These are phyloP conservation scores for Stegodyphus mimosarum DNA, from an alignment of 1,140 invertebrate genomes.

Conservation along the genomic window DNA sequence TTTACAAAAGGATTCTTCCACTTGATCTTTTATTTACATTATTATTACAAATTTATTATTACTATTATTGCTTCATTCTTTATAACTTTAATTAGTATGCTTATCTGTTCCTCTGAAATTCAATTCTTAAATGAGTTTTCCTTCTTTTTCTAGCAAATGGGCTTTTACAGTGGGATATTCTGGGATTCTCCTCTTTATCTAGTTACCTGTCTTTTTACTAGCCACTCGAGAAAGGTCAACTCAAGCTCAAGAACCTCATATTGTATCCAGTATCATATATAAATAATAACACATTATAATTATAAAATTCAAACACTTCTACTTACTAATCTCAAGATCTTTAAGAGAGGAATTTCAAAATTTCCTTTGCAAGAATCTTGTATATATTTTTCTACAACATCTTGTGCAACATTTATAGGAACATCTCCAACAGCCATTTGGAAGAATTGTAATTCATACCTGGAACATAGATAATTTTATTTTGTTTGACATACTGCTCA, in stretches of 20 bases:
- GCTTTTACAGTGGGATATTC: too few species aligned
- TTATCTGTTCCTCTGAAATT: too few species aligned
- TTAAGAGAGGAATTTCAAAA: conserved; percentile 83
- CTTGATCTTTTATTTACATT: too few species aligned
- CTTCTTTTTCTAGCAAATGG: too few species aligned
- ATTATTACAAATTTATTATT: too few species aligned
- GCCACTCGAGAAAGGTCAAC: background rate
- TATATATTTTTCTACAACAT: conserved; percentile 83
- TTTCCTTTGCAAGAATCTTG: conserved; percentile 82
- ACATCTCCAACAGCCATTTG: conserved; percentile 84
- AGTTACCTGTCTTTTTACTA: background rate
- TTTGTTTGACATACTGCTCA: background rate
- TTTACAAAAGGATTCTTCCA: too few species aligned
- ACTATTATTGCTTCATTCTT: too few species aligned
- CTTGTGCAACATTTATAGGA: conserved; percentile 82
- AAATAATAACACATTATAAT: background rate
- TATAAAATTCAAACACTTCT: conserved; percentile 66
- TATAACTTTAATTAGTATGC: too few species aligned
- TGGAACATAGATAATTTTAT: conserved; percentile 71
- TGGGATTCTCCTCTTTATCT: too few species aligned
- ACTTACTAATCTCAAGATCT: conserved; percentile 77
- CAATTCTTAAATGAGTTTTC: too few species aligned
- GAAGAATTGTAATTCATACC: conserved; percentile 78
- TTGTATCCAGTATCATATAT: background rate
- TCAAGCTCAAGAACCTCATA: background rate